Percentiles rank a stretch among this genome's conserved stretches.
Evolutionary conservation across 2,888 invertebrate species (phyloP).

Genomic region (Cabera pusaria): DNA sequence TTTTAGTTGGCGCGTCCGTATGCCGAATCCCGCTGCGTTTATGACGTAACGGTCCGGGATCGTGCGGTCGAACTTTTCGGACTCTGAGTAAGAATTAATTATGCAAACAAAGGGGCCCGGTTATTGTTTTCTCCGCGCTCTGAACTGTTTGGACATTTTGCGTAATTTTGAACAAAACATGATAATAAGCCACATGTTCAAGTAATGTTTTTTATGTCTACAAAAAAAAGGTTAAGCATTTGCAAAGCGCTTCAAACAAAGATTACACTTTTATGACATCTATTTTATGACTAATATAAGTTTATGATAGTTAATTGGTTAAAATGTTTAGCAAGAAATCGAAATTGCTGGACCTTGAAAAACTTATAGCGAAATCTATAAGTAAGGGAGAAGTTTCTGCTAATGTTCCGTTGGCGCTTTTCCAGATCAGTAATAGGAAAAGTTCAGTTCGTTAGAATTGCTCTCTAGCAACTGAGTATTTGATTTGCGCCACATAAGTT

Average conservation of each 20-base stretch:
- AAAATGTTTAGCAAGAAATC: too few species aligned
- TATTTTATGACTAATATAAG: too few species aligned
- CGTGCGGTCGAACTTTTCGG: slow-evolving; percentile 65
- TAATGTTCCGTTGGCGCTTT: slow-evolving; percentile 41
- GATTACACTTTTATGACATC: too few species aligned
- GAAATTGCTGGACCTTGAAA: slow-evolving; percentile 22
- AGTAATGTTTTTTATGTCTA: slow-evolving; percentile 22
- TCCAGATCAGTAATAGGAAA: slow-evolving; percentile 49
- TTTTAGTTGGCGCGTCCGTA: slow-evolving; percentile 37
- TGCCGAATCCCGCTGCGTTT: slow-evolving; percentile 63
- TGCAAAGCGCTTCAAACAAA: slow-evolving; percentile 4
- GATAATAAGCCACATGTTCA: slow-evolving; percentile 44
- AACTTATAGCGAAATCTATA: slow-evolving; percentile 27
- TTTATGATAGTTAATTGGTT: too few species aligned
- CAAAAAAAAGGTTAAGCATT: slow-evolving; percentile 3
- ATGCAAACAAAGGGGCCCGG: slow-evolving; percentile 68
- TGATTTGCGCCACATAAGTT: slow-evolving; percentile 31
- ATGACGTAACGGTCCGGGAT: slow-evolving; percentile 70
- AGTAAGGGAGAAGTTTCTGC: slow-evolving; percentile 34
- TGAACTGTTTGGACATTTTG: slow-evolving; percentile 77
- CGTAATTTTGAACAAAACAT: slow-evolving; percentile 70
- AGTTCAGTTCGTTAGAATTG: slow-evolving; percentile 40
- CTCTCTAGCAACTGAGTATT: slow-evolving; percentile 34
- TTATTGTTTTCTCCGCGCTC: slow-evolving; percentile 67
- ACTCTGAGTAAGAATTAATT: slow-evolving; percentile 70